phyloP scores from a whole-genome alignment of 2,797 vertebrate species.

The Simalia tracyae region DNA sequence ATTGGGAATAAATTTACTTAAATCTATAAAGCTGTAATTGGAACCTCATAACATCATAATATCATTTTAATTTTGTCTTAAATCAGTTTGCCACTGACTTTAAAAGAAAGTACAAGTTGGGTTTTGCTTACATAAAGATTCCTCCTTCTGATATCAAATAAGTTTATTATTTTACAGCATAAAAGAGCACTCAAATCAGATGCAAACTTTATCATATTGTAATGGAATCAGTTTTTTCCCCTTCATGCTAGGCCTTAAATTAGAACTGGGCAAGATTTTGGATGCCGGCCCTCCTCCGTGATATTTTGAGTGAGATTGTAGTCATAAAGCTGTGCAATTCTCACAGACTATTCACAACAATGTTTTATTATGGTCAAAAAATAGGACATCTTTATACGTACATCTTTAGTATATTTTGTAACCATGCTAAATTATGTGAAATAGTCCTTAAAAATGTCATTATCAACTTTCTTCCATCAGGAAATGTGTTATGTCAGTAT shows the following conservation, averaged over 20 bases:
- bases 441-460: not conserved
- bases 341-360: not conserved
- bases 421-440: not conserved
- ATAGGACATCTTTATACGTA: not conserved
- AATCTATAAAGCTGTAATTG: conserved; percentile 39
- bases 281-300: not conserved
- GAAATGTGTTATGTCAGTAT: not conserved
- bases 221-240: not conserved
- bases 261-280: not conserved
- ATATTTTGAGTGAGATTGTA: not conserved
- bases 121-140: not conserved
- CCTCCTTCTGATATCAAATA: not conserved
- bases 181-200: not conserved
- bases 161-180: not conserved
- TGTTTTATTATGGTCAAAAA: not conserved
- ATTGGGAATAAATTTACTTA: not conserved
- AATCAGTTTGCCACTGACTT: not conserved
- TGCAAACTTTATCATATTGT: not conserved
- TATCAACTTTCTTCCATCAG: not conserved
- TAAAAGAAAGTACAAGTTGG: not conserved
- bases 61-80: conserved; percentile 7
- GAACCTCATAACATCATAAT: conserved; percentile 16
- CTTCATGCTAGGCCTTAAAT: not conserved
- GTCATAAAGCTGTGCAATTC: not conserved
- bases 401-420: not conserved